Evolutionary conservation across 2,888 invertebrate species (phyloP).

Genomic region (Erebia epiphron): DNA sequence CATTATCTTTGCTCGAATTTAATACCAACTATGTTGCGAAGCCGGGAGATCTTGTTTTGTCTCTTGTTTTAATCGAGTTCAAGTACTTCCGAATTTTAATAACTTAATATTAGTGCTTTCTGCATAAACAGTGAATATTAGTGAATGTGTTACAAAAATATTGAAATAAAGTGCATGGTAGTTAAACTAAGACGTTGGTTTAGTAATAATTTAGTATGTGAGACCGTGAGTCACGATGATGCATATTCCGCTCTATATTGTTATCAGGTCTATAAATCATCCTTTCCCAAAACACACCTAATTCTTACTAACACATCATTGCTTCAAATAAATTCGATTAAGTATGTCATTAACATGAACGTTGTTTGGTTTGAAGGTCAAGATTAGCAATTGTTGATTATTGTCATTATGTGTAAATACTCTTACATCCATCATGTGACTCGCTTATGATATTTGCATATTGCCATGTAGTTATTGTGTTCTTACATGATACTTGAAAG

Average conservation of each 20-base stretch:
- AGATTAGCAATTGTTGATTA: slow-evolving; percentile 58
- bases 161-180: not conserved
- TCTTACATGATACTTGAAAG: slow-evolving; percentile 51
- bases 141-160: slow-evolving; percentile 5
- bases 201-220: slow-evolving; percentile 7
- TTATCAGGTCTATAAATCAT: slow-evolving; percentile 6
- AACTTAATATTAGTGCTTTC: not conserved
- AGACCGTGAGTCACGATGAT: slow-evolving; percentile 16
- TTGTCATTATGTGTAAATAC: slow-evolving; percentile 42
- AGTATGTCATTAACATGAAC: slow-evolving; percentile 52
- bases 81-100: slow-evolving; percentile 1
- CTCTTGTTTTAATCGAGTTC: slow-evolving; percentile 26
- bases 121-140: slow-evolving; percentile 9
- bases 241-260: not conserved
- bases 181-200: slow-evolving; percentile 7
- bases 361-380: slow-evolving; percentile 61
- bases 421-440: slow-evolving; percentile 31
- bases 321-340: slow-evolving; percentile 33
- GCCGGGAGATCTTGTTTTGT: slow-evolving; percentile 37
- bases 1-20: slow-evolving; percentile 37
- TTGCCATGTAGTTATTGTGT: slow-evolving; percentile 39
- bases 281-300: slow-evolving; percentile 6
- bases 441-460: slow-evolving; percentile 25
- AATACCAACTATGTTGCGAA: slow-evolving; percentile 36
- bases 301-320: not conserved